phyloP scores from a whole-genome alignment of 2,797 vertebrate genomes.

The Allobates femoralis region DNA sequence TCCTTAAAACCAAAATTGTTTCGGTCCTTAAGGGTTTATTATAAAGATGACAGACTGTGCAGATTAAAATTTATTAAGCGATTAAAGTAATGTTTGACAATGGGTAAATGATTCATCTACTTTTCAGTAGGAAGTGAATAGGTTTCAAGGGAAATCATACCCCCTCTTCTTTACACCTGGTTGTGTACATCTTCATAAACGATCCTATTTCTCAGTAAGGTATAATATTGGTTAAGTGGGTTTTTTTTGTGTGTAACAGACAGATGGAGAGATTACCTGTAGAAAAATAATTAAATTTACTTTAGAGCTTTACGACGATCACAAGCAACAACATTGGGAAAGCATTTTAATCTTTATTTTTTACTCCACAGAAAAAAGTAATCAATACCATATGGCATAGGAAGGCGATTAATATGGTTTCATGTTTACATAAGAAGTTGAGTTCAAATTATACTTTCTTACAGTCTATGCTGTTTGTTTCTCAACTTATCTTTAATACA shows the following conservation, averaged over 20 bases:
- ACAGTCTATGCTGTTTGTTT: background rate
- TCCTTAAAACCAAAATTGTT: no score
- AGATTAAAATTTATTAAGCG: no score
- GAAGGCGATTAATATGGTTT: conserved; percentile 11
- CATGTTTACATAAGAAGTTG: conserved; percentile 21
- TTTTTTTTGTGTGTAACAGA: background rate
- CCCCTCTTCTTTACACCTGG: background rate
- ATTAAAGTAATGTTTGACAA: no score
- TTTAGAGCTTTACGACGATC: background rate
- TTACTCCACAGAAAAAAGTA: background rate
- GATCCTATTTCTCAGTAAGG: background rate
- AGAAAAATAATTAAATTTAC: background rate
- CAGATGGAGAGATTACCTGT: conserved; percentile 17
- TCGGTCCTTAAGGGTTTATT: no score
- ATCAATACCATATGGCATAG: conserved; percentile 34
- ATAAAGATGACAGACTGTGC: no score
- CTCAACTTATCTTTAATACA: background rate
- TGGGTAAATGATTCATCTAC: no score
- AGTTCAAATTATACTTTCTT: background rate
- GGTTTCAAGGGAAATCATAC: background rate
- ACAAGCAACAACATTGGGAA: background rate
- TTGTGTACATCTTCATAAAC: conserved; percentile 1
- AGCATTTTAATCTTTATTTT: conserved; percentile 26
- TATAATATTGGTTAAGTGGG: conserved; percentile 1
- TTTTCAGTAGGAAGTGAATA: no score